Base-by-base conservation (phyloP, 2,113 vertebrate species). In the Gallinago undulata region DNA sequence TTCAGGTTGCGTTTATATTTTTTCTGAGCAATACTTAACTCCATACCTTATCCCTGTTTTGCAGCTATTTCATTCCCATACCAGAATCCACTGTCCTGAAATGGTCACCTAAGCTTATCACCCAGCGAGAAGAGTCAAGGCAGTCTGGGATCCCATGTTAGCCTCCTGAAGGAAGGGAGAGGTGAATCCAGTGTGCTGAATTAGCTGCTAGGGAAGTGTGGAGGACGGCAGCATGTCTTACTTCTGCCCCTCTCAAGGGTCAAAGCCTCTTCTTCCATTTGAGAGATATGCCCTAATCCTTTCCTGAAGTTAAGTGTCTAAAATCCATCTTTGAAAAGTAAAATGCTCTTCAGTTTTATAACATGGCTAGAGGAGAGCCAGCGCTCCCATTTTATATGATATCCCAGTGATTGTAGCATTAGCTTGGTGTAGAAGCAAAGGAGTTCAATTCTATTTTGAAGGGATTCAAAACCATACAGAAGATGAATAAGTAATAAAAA, bases 401-500 rank as follows among this genome's bases (percentile, higher is more conserved):
- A 41, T 50, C 22, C 25, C 22, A 9, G 10, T 82, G 89, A 79
- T 74, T 85, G 59, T 18, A 82, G 69, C 74, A 57, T 73, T 93
- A 93, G 62, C 39, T 19, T 18, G 57, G 55, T 45, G 59, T 8
- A 80, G 74, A 89, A 22, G 56, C n/a, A 67, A 25, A 51, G 74
- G 37, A 68, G n/a, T 66, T 85, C 62, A 84, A 3, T 68, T 93
- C 41, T 47, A 2, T 73, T 72, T 21, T 78, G 73, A 84, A 84
- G 19, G 55, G 67, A 77, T 91, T 90, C 74, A 37, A 72, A 93
- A 80, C n/a, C 31, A 9, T 66, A 41, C 33, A 66, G 45, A 39
- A 93, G 53, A 83, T 4, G 4, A 93, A 35, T 51, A 84, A 92
- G 37, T 37, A 90, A 88, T 57, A 93, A 93, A 86, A 93, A 80